Conservation (phyloP, 2,113 vertebrate species). For the Pygoscelis adeliae region DNA sequence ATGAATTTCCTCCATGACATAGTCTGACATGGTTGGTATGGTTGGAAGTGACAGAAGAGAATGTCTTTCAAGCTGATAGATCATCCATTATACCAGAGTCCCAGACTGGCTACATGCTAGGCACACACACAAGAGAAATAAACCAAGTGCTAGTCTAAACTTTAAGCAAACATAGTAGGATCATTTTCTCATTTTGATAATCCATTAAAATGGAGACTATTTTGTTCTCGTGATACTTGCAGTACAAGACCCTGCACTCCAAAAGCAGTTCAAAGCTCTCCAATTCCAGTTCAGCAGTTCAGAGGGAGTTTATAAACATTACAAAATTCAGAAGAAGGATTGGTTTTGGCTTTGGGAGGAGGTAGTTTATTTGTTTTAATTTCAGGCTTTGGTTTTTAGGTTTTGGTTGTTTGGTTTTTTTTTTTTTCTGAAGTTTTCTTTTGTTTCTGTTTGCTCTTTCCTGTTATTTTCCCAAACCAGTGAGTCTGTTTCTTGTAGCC, state of each 20-base stretch:
- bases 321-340: background rate
- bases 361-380: background rate
- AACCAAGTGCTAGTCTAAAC: background rate
- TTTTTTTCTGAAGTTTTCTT: background rate
- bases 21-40: background rate
- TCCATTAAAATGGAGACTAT: background rate
- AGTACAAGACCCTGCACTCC: background rate
- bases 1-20: background rate
- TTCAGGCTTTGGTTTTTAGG: background rate
- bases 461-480: background rate
- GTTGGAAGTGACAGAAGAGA: background rate
- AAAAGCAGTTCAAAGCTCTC: background rate
- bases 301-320: background rate
- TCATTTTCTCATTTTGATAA: background rate
- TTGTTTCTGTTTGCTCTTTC: background rate
- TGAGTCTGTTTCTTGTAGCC: background rate
- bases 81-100: background rate
- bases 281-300: background rate
- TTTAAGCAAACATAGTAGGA: background rate
- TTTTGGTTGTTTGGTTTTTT: too few species aligned
- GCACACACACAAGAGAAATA: background rate
- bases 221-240: background rate
- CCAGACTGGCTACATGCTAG: background rate
- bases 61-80: background rate
- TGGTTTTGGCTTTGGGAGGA: background rate